These are phyloP conservation scores for Peromyscus maniculatus DNA, from an alignment of 2,113 vertebrate species.

Conservation along the genomic window DNA sequence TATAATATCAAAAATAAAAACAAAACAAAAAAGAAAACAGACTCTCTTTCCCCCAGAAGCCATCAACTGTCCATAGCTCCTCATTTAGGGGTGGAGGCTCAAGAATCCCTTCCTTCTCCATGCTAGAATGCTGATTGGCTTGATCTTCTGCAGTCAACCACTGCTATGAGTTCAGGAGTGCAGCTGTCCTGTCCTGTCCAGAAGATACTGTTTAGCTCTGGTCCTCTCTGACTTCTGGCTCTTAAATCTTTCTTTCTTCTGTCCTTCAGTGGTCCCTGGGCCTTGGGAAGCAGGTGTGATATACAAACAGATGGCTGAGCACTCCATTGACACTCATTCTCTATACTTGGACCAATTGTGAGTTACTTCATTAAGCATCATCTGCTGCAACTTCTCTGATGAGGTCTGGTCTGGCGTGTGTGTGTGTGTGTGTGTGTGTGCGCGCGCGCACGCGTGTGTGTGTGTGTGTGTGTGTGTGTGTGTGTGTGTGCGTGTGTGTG, in stretches of 20 bases:
- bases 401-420: neutral
- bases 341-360: neutral
- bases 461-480: neutral
- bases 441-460: too few species aligned
- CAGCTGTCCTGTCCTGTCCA: neutral
- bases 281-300: neutral
- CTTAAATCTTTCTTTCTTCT: neutral
- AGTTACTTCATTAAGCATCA: neutral
- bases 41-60: neutral
- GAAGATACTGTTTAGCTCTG: neutral
- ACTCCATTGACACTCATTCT: neutral
- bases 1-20: neutral
- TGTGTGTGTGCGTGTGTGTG: neutral
- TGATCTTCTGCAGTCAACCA: neutral
- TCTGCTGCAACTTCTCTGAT: neutral
- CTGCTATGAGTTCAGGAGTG: neutral
- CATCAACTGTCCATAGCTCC: neutral
- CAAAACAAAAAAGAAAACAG: neutral
- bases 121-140: neutral
- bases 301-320: neutral
- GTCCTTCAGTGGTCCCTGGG: neutral
- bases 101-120: neutral
- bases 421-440: neutral
- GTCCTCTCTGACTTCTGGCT: neutral
- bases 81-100: neutral